Evolutionary conservation across 2,888 invertebrate genomes (phyloP).

Genomic region (Diarsia brunnea): DNA sequence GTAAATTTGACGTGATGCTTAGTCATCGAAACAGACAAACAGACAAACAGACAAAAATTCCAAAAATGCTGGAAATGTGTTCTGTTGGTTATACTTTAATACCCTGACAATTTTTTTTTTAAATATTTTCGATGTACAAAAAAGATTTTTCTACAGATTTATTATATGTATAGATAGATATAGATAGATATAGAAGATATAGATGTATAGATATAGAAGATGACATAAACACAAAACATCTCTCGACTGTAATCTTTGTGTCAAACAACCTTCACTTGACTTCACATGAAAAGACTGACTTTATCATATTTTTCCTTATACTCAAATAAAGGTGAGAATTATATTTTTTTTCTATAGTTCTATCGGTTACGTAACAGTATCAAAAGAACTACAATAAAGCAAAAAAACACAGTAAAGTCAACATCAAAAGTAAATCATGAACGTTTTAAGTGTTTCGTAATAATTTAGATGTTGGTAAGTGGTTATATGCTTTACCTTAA

Average conservation of each 20-base stretch:
- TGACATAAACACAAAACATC: not conserved
- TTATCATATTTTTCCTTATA: constrained; percentile 31
- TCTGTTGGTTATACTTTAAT: too few relatives aligned
- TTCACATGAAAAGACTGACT: constrained; percentile 42
- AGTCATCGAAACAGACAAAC: too few relatives aligned
- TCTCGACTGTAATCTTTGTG: constrained; percentile 10
- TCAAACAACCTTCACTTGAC: constrained; percentile 27
- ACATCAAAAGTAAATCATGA: not conserved
- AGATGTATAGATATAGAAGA: too few relatives aligned
- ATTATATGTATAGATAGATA: too few relatives aligned
- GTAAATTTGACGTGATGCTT: too few relatives aligned
- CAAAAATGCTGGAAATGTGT: too few relatives aligned
- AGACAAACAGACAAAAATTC: too few relatives aligned
- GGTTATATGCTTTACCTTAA: not conserved
- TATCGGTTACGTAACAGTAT: not conserved
- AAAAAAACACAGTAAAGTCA: not conserved
- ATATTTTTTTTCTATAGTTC: constrained; percentile 18
- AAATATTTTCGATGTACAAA: too few relatives aligned
- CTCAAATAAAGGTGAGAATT: constrained; percentile 29
- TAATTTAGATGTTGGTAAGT: constrained; percentile 5
- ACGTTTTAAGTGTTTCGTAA: not conserved
- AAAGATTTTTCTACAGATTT: too few relatives aligned
- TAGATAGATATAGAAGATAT: too few relatives aligned
- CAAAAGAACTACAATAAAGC: not conserved
- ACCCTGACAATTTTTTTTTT: too few relatives aligned